Percentiles rank a stretch among this genome's conserved stretches.
Evolutionary conservation across 2,797 vertebrate genomes (phyloP).

Genomic region (Crypturellus tataupa): DNA sequence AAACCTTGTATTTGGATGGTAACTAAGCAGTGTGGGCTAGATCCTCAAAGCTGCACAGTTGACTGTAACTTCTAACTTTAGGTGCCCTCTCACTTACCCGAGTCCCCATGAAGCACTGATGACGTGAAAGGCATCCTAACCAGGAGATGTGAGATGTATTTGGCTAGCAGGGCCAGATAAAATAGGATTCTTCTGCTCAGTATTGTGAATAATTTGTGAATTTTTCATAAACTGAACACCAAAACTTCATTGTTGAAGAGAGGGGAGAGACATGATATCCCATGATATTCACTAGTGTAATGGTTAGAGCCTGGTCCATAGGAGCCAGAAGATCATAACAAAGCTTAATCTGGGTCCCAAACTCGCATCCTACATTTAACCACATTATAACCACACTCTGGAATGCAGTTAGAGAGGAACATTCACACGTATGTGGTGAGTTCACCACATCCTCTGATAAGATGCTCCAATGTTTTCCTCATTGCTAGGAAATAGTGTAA

Average conservation of each 20-base stretch:
- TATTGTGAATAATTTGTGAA: background rate
- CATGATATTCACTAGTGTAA: background rate
- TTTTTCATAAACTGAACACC: background rate
- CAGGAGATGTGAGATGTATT: background rate
- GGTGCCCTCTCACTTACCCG: background rate
- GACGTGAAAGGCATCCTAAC: background rate
- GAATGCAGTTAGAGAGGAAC: background rate
- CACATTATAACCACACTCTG: background rate
- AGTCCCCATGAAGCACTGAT: background rate
- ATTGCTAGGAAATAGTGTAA: background rate
- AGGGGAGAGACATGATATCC: background rate
- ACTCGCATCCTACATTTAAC: rapidly evolving
- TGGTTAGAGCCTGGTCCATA: background rate
- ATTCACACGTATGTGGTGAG: background rate
- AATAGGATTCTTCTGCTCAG: background rate
- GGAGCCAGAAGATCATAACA: background rate
- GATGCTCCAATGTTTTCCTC: background rate
- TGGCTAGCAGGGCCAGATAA: background rate
- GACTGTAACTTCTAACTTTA: background rate
- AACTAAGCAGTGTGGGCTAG: background rate
- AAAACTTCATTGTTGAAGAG: background rate
- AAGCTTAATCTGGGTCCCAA: background rate
- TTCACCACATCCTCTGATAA: background rate
- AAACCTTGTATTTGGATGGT: background rate
- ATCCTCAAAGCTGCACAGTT: background rate